phyloP scores from a whole-genome alignment of 2,888 invertebrate species.

The Drosophila kuntzei region DNA sequence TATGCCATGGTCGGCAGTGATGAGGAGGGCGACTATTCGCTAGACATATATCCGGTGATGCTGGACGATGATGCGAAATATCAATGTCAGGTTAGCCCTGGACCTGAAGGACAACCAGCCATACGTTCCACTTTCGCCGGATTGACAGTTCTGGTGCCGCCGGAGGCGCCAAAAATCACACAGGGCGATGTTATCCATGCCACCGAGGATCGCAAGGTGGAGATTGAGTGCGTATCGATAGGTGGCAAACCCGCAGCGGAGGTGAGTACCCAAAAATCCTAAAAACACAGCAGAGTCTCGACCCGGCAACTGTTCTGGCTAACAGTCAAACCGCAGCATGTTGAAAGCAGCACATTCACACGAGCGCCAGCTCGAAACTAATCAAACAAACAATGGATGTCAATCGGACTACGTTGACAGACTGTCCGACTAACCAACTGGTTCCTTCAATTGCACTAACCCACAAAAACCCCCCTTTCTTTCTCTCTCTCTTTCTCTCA shows the following conservation, averaged over 20 bases:
- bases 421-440: conserved; percentile 1
- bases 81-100: conserved; percentile 97
- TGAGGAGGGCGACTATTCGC: conserved; percentile 95
- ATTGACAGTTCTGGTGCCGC: conserved; percentile 95
- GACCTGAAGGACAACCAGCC: conserved; percentile 90
- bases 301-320: conserved; percentile 5
- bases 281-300: not conserved
- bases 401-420: conserved; percentile 12
- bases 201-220: conserved; percentile 94
- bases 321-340: conserved; percentile 45
- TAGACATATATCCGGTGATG: conserved; percentile 95
- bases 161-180: conserved; percentile 94
- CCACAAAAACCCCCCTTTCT: not conserved
- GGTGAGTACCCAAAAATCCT: conserved; percentile 86
- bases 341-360: conserved; percentile 46
- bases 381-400: conserved; percentile 50
- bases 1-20: conserved; percentile 98
- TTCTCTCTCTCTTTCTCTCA: not conserved
- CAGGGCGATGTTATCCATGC: conserved; percentile 94
- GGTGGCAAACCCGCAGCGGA: conserved; percentile 98
- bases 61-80: conserved; percentile 96
- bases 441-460: conserved; percentile 23
- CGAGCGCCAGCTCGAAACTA: conserved; percentile 37
- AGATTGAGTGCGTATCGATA: conserved; percentile 95
- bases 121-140: conserved; percentile 94